phyloP scores from a whole-genome alignment of 2,113 vertebrate genomes.

The Fulmarus glacialis region DNA sequence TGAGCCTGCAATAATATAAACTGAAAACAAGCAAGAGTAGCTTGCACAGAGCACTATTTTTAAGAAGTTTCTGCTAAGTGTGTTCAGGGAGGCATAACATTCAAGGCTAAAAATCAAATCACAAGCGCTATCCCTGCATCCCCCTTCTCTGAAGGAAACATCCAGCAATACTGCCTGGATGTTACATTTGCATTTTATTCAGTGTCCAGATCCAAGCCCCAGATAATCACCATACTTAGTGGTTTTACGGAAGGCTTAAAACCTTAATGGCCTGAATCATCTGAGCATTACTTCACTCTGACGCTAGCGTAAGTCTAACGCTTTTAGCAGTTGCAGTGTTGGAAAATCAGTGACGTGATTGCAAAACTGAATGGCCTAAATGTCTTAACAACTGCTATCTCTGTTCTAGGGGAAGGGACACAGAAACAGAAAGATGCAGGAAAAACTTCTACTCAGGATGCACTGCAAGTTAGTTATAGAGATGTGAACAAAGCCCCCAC shows the following conservation, averaged over 20 bases:
- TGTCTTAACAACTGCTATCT: background rate
- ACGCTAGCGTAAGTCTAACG: background rate
- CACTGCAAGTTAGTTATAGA: background rate
- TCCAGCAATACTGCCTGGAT: background rate
- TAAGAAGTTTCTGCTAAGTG: background rate
- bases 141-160: background rate
- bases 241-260: constrained; percentile 56
- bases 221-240: constrained; percentile 56
- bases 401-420: background rate
- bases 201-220: constrained; percentile 10
- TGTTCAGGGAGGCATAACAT: background rate
- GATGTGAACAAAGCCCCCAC: background rate
- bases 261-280: constrained; percentile 59
- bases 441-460: background rate
- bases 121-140: background rate
- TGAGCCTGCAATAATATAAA: background rate
- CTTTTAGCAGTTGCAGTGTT: constrained; percentile 28
- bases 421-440: background rate
- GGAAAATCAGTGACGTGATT: background rate
- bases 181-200: constrained; percentile 33
- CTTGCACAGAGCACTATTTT: background rate
- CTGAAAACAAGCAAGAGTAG: background rate
- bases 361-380: constrained; percentile 17
- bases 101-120: constrained; percentile 9
- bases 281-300: constrained; percentile 38